Percentiles rank a stretch among this genome's conserved stretches.
phyloP scores from a whole-genome alignment of 2,888 invertebrate genomes.

The Brenthis ino region DNA sequence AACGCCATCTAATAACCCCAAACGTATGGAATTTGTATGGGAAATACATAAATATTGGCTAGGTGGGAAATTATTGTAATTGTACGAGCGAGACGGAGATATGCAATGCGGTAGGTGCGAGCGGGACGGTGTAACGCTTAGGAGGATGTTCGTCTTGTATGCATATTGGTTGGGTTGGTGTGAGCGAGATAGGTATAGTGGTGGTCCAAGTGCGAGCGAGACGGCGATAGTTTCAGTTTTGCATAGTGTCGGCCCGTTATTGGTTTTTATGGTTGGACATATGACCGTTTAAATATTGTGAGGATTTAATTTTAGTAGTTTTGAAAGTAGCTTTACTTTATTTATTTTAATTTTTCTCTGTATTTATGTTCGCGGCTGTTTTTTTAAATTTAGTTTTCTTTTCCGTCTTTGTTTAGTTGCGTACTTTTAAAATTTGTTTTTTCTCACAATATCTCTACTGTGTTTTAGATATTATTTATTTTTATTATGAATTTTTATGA shows the following conservation, averaged over 20 bases:
- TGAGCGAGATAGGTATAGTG: background rate
- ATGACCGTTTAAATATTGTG: too few relatives aligned
- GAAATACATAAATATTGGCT: background rate
- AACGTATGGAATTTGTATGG: too few relatives aligned
- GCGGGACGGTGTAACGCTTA: background rate
- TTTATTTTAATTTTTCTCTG: too few relatives aligned
- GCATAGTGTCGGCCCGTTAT: background rate
- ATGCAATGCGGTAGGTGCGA: background rate
- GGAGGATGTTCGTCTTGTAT: too few relatives aligned
- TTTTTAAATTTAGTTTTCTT: too few relatives aligned
- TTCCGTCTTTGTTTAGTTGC: too few relatives aligned
- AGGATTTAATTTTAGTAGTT: too few relatives aligned
- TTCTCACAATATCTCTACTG: too few relatives aligned
- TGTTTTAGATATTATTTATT: background rate
- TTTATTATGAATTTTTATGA: background rate
- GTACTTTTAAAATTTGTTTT: too few relatives aligned
- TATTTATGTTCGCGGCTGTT: too few relatives aligned
- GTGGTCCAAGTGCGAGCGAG: background rate
- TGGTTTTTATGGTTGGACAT: too few relatives aligned
- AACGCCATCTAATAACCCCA: conserved; percentile 64
- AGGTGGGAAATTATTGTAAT: background rate
- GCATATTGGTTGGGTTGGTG: background rate
- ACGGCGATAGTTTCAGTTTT: background rate
- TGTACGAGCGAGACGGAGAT: conserved; percentile 1
- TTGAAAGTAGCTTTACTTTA: too few relatives aligned